A percentile compares a stretch with the other conserved stretches of the same genome.
Conservation (phyloP, 2,797 vertebrate genomes). For the Rhyacichthys aspro region DNA sequence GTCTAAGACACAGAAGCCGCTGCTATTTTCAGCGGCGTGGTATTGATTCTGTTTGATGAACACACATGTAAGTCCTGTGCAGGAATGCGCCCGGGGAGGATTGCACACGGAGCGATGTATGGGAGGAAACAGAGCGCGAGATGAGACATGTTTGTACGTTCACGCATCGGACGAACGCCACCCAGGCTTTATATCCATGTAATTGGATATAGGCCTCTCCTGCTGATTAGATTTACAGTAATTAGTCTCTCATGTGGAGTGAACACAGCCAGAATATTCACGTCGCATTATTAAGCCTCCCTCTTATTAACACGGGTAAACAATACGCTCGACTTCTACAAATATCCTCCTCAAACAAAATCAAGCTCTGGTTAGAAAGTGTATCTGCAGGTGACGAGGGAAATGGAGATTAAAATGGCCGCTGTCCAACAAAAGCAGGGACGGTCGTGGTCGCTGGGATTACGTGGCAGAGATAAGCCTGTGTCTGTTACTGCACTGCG, state of each 20-base stretch:
- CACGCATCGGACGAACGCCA: conserved; percentile 50
- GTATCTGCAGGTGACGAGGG: conserved; percentile 3
- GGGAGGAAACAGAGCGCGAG: conserved; percentile 27
- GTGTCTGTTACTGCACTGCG: conserved; percentile 50
- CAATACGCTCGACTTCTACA: conserved; percentile 29
- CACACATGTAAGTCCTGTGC: conserved; percentile 40
- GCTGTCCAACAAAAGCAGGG: conserved; percentile 18
- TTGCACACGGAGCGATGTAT: conserved; percentile 8
- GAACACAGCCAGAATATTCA: conserved; percentile 29
- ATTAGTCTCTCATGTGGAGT: conserved; percentile 56
- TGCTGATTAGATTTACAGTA: conserved; percentile 69
- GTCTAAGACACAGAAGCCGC: conserved; percentile 23
- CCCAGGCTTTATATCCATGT: conserved; percentile 63
- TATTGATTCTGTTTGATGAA: conserved; percentile 66
- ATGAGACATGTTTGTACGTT: conserved; percentile 27
- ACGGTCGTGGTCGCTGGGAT: conserved; percentile 38
- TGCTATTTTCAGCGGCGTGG: conserved; percentile 35
- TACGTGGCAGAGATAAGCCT: conserved; percentile 60
- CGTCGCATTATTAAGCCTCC: conserved; percentile 30
- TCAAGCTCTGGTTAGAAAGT: background rate
- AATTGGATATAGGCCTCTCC: conserved; percentile 64
- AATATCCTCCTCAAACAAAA: background rate
- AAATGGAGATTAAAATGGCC: conserved; percentile 30
- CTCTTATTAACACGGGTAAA: conserved; percentile 41
- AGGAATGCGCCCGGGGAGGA: conserved; percentile 18